Percentiles rank a stretch among this genome's conserved stretches.
These are phyloP conservation scores for Micronycteris hirsuta DNA, from an alignment of 2,113 vertebrate species.

Conservation along the genomic window DNA sequence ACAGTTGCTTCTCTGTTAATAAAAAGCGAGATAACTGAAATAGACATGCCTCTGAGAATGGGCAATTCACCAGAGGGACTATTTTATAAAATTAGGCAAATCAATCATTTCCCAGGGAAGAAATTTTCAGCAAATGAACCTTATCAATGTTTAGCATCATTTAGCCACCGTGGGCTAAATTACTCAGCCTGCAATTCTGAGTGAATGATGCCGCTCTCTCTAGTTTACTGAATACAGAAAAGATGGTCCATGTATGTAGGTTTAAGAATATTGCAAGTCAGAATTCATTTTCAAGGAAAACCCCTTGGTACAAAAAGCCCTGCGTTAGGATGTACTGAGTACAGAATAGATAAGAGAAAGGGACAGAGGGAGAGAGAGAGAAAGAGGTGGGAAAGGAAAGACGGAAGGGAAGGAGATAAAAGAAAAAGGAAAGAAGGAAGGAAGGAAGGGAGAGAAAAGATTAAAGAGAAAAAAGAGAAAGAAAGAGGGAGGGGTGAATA, in stretches of 20 bases:
- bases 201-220: background rate
- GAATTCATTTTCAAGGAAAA: background rate
- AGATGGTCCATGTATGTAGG: background rate
- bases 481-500: background rate
- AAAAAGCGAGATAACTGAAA: background rate
- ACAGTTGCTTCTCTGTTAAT: background rate
- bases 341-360: background rate
- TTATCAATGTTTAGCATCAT: background rate
- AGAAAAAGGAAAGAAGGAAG: background rate
- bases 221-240: background rate
- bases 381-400: background rate
- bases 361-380: background rate
- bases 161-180: background rate
- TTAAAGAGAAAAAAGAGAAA: too few relatives aligned
- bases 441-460: too few relatives aligned
- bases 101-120: background rate
- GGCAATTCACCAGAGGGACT: background rate
- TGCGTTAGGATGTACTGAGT: background rate
- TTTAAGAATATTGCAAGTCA: background rate
- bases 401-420: background rate
- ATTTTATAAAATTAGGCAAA: background rate
- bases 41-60: background rate
- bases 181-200: background rate
- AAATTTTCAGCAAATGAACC: background rate
- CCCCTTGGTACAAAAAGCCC: background rate